A percentile compares a stretch with the other conserved stretches of the same genome.
These are phyloP conservation scores for Manacus vitellinus DNA, from an alignment of 2,113 vertebrate species.

Conservation along the genomic window DNA sequence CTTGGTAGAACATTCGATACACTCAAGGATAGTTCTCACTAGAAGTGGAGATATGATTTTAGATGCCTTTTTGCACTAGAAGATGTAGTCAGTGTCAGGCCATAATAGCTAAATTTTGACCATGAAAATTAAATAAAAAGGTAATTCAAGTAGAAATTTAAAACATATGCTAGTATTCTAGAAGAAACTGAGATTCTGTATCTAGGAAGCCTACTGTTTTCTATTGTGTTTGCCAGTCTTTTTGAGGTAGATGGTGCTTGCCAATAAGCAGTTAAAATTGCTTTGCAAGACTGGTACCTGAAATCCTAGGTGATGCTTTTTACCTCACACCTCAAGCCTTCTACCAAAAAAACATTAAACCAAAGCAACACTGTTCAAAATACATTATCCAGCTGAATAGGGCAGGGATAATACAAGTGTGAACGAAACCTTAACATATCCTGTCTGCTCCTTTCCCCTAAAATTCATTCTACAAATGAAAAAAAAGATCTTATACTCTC, in stretches of 20 bases:
- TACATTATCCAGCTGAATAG: background rate
- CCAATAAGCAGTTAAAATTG: background rate
- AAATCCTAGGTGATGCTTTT: background rate
- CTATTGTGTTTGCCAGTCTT: background rate
- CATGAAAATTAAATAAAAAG: background rate
- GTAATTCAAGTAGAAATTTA: background rate
- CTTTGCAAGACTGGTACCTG: background rate
- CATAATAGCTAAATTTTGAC: background rate
- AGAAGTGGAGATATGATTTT: background rate
- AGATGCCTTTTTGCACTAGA: background rate
- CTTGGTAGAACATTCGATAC: background rate
- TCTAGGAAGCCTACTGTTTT: background rate
- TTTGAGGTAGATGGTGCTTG: background rate
- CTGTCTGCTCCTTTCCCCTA: background rate
- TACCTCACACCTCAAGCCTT: background rate
- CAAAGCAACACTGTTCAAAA: background rate
- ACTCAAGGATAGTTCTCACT: background rate
- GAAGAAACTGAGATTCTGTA: background rate
- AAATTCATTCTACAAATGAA: background rate
- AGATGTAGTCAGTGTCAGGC: background rate
- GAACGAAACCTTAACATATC: accelerated
- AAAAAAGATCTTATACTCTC: background rate
- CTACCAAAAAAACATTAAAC: background rate
- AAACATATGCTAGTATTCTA: background rate
- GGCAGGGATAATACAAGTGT: background rate